Conservation (phyloP, 2,797 vertebrate genomes). For the Malacoctenus gilli region DNA sequence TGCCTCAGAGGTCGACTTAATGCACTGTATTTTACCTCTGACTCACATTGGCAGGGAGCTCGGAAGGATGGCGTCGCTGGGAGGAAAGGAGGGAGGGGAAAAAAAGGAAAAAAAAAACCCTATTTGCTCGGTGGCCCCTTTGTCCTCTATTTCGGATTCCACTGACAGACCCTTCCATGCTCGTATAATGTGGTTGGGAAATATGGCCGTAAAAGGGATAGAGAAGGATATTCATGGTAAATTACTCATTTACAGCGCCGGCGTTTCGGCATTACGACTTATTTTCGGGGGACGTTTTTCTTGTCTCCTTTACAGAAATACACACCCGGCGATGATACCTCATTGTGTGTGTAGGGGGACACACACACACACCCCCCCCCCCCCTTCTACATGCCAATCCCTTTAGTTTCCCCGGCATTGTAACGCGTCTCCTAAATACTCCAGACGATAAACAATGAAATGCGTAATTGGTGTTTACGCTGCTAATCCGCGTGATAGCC, state of each 20-base stretch:
- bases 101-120: slow-evolving; percentile 49
- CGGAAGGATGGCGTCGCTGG: slow-evolving; percentile 65
- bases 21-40: slow-evolving; percentile 78
- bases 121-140: slow-evolving; percentile 70
- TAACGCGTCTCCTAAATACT: slow-evolving; percentile 62
- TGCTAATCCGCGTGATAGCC: slow-evolving; percentile 77
- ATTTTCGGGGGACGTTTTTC: slow-evolving; percentile 58
- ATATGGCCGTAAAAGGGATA: slow-evolving; percentile 62
- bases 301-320: slow-evolving; percentile 45
- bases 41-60: slow-evolving; percentile 75
- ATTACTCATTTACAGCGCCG: slow-evolving; percentile 66
- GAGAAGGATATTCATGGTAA: slow-evolving; percentile 67
- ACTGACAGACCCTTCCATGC: slow-evolving; percentile 69
- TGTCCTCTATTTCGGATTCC: slow-evolving; percentile 77
- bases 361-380: too few species aligned
- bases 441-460: slow-evolving; percentile 80
- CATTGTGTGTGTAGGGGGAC: slow-evolving; percentile 12
- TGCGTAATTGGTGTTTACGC: slow-evolving; percentile 79
- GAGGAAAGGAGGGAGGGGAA: too few species aligned
- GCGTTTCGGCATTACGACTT: slow-evolving; percentile 50
- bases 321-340: background rate
- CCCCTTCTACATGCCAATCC: slow-evolving; percentile 27
- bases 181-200: slow-evolving; percentile 62
- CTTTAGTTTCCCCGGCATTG: slow-evolving; percentile 52
- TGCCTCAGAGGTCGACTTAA: slow-evolving; percentile 78